Percentiles rank a stretch among this genome's conserved stretches.
phyloP scores from a whole-genome alignment of 2,888 invertebrate species.

The Allolobophora icterica region DNA sequence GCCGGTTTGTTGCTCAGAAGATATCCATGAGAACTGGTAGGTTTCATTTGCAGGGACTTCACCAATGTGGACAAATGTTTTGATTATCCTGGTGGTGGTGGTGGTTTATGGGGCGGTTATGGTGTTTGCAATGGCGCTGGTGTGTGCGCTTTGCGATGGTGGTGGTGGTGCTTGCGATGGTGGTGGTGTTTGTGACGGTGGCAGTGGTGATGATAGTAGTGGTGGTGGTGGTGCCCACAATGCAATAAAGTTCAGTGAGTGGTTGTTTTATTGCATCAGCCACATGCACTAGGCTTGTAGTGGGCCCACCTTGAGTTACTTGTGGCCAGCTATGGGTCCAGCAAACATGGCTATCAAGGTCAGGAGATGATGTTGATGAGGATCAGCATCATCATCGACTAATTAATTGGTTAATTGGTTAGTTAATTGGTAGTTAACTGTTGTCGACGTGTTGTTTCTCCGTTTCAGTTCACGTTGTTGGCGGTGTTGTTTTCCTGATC shows the following conservation, averaged over 20 bases:
- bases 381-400: no score
- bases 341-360: no score
- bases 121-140: not conserved
- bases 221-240: no score
- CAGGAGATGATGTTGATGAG: no score
- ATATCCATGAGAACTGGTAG: constrained; percentile 95
- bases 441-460: not conserved
- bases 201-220: no score
- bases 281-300: no score
- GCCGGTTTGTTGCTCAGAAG: constrained; percentile 92
- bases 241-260: no score
- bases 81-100: not conserved
- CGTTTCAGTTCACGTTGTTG: constrained; percentile 86
- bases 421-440: not conserved
- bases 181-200: not conserved
- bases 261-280: no score
- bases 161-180: not conserved
- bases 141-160: not conserved
- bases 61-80: not conserved
- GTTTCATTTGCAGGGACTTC: constrained; percentile 37
- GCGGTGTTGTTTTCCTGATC: constrained; percentile 90
- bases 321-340: no score
- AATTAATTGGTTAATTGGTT: no score
- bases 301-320: no score
- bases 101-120: not conserved